Percentiles rank a stretch among this genome's conserved stretches.
Evolutionary conservation across 1,140 invertebrate genomes (phyloP).

Genomic region (Popillia japonica): DNA sequence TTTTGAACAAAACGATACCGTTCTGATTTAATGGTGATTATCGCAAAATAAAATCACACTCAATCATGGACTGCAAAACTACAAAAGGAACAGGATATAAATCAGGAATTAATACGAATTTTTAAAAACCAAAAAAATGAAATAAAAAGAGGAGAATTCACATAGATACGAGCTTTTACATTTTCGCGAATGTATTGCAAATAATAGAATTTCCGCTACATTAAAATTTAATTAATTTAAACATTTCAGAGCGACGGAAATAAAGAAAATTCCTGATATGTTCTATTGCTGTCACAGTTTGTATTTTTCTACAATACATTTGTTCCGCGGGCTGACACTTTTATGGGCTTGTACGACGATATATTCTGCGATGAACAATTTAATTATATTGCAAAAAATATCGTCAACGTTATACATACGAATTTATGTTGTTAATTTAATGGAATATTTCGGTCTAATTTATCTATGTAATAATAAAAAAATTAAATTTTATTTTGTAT

Average conservation of each 20-base stretch:
- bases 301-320: slow-evolving; percentile 27
- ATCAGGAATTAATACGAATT: neutral
- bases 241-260: slow-evolving; percentile 5
- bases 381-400: slow-evolving; percentile 30
- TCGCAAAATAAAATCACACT: no score
- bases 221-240: slow-evolving; percentile 28
- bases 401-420: neutral
- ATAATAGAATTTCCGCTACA: slow-evolving; percentile 10
- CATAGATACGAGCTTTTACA: neutral
- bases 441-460: slow-evolving; percentile 7
- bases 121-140: neutral
- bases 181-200: no score
- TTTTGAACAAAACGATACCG: no score
- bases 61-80: no score
- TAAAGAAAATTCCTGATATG: neutral
- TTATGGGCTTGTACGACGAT: slow-evolving; percentile 25
- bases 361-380: slow-evolving; percentile 16
- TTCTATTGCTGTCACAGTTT: slow-evolving; percentile 26
- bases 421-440: slow-evolving; percentile 23
- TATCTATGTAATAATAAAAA: neutral
- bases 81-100: no score
- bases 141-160: neutral
- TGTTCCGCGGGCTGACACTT: slow-evolving; percentile 13
- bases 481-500: neutral
- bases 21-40: no score